Percentiles rank a stretch among this genome's conserved stretches.
phyloP scores from a whole-genome alignment of 2,113 vertebrate species.

The Cnemophilus loriae region DNA sequence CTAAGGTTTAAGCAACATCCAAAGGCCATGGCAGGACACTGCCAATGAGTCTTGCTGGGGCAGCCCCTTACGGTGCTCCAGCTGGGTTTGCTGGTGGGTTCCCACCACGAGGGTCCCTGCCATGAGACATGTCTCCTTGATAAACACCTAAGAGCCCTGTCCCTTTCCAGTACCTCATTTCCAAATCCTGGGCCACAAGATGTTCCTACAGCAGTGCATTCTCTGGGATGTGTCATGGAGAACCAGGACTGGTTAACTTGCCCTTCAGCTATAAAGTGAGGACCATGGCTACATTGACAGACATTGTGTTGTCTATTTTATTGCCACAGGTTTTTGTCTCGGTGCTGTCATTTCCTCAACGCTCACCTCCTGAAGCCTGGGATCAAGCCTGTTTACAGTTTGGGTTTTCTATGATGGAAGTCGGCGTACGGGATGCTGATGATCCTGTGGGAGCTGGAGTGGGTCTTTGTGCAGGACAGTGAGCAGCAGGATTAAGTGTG shows the following conservation, averaged over 20 bases:
- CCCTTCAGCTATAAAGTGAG: not conserved
- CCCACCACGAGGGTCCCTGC: not conserved
- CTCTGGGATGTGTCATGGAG: fast-evolving
- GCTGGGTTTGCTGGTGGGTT: not conserved
- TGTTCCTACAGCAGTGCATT: not conserved
- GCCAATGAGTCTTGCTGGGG: not conserved
- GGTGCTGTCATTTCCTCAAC: not conserved
- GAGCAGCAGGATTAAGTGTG: not conserved
- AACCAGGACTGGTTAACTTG: not conserved
- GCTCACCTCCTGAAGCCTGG: not conserved
- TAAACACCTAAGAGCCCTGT: not conserved
- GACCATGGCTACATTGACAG: not conserved
- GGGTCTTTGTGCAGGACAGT: fast-evolving
- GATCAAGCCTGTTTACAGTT: not conserved
- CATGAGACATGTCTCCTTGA: not conserved
- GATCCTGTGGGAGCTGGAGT: not conserved
- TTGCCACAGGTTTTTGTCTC: not conserved
- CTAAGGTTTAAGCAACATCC: not conserved
- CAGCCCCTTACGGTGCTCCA: not conserved
- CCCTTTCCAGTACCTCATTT: not conserved
- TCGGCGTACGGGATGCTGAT: fast-evolving
- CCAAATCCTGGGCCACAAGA: not conserved
- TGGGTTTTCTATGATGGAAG: not conserved
- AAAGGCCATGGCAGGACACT: not conserved
- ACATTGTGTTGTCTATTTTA: not conserved